Percentiles rank a stretch among this genome's conserved stretches.
Conservation (phyloP, 2,888 invertebrate genomes). For the Diarsia mendica region DNA sequence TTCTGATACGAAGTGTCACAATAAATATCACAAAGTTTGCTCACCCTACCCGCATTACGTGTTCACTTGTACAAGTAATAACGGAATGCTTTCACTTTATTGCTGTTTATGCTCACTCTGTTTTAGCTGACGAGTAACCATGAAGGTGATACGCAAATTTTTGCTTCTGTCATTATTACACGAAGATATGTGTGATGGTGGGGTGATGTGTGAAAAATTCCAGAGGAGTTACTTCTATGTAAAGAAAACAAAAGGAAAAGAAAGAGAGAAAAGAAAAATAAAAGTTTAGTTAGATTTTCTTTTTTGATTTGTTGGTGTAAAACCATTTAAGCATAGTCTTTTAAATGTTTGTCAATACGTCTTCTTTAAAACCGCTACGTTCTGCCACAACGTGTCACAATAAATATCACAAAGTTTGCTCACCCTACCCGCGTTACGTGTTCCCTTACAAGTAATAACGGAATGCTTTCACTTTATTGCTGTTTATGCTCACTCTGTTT, state of each 20-base stretch:
- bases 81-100: conserved; percentile 59
- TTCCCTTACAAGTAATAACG: conserved; percentile 65
- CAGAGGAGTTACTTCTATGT: background rate
- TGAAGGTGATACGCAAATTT: conserved; percentile 30
- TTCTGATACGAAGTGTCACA: too few relatives aligned
- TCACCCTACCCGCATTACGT: conserved; percentile 47
- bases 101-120: conserved; percentile 34
- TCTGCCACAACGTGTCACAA: background rate
- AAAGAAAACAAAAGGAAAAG: too few relatives aligned
- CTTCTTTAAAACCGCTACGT: too few relatives aligned
- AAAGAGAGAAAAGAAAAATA: too few relatives aligned
- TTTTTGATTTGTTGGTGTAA: too few relatives aligned
- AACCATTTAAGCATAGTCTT: too few relatives aligned
- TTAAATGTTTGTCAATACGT: too few relatives aligned
- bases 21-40: conserved; percentile 10
- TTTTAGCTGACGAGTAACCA: conserved; percentile 31
- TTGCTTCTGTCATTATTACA: conserved; percentile 20
- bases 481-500: conserved; percentile 24
- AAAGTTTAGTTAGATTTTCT: too few relatives aligned
- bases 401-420: conserved; percentile 11
- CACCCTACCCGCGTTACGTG: conserved; percentile 48
- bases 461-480: conserved; percentile 59
- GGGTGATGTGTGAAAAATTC: background rate
- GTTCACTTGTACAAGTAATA: conserved; percentile 65
- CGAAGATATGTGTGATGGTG: background rate